Base-by-base conservation (phyloP, 1,140 invertebrate genomes). In the Oscheius sp. region DNA sequence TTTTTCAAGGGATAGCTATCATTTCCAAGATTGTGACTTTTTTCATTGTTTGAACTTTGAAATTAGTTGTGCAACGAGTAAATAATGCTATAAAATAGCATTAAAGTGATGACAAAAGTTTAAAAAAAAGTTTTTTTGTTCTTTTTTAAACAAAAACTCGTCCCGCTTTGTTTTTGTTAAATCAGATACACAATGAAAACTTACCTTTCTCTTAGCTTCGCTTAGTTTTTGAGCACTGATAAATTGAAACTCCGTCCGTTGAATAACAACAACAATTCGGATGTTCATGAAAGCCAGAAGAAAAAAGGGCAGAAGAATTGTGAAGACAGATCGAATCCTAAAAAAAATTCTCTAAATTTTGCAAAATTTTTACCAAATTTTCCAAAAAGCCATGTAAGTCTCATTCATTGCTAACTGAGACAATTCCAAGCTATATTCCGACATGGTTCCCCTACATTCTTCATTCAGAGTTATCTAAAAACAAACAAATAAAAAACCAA, bases 271-370 rank as follows among this genome's bases (percentile, higher is more conserved):
- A 23, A 81, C 80, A 29, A 81, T 81, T 32, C 66, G 63, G 15
- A 75, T 28, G 63, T 81, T 81, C 62, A 82, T 77, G 31, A 80
- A 42, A 3, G 75, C 55, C 13, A 81, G 59, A 2, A 80, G 20
- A 36, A 80, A 78, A 68, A 81, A 81, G 42, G 80, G 80, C 15
- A 82, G 32, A 7, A 80, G 59, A 36, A 82, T 68, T 2, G 80
- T 81, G 23, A 81, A 55, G 15, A 80, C 31, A 7, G 78, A 78
- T 3, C 78, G 45, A n/a, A 64, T 46, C 2, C 29, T 42, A 68
- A 38, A 61, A 20, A 78, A 23, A 36, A 78, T 74, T 13, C 63
- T 23, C 67, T 32, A 63, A 63, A 7, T 63, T 13, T 15, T 38
- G 26, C 31, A 29, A 78, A 73, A 15, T 69, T 80, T 15, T 42